Percentiles rank a stretch among this genome's conserved stretches.
Evolutionary conservation across 2,797 vertebrate genomes (phyloP).

Genomic region (Melanotaenia nigrans): DNA sequence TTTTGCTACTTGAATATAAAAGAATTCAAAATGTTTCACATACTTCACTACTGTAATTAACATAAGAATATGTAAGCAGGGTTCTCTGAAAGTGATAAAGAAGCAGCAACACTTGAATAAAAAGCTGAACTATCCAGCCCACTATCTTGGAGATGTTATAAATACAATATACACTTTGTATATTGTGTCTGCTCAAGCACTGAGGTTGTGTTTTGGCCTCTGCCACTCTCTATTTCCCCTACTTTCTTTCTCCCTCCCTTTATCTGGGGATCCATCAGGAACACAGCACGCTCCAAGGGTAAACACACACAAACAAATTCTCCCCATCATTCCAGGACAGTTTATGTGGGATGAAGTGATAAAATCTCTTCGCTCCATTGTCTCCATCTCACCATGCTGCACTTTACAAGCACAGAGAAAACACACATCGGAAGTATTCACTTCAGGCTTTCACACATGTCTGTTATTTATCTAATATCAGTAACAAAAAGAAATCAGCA

Average conservation of each 20-base stretch:
- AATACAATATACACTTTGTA: not conserved
- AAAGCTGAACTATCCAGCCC: not conserved
- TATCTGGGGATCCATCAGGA: slow-evolving; percentile 71
- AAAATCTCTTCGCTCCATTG: slow-evolving; percentile 75
- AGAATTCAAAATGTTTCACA: not conserved
- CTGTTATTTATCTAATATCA: slow-evolving; percentile 60
- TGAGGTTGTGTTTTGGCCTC: slow-evolving; percentile 15
- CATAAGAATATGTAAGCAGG: not conserved
- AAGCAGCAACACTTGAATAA: not conserved
- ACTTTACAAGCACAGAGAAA: slow-evolving; percentile 76
- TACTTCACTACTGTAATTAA: not conserved
- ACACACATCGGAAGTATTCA: slow-evolving; percentile 73
- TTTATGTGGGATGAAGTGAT: slow-evolving; percentile 78
- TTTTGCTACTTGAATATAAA: not conserved
- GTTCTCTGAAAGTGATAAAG: not conserved
- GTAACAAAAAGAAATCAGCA: slow-evolving; percentile 22
- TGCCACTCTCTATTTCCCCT: slow-evolving; percentile 6
- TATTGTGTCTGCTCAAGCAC: slow-evolving; percentile 27
- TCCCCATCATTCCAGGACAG: slow-evolving; percentile 61
- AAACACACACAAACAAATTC: slow-evolving; percentile 78
- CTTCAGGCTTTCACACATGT: slow-evolving; percentile 57
- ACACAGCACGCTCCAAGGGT: slow-evolving; percentile 73
- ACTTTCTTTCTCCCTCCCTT: slow-evolving; percentile 9
- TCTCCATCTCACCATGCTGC: slow-evolving; percentile 73
- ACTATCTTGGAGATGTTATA: not conserved